Base-by-base conservation (phyloP, 2,797 vertebrate species). In the Pipistrellus kuhlii region DNA sequence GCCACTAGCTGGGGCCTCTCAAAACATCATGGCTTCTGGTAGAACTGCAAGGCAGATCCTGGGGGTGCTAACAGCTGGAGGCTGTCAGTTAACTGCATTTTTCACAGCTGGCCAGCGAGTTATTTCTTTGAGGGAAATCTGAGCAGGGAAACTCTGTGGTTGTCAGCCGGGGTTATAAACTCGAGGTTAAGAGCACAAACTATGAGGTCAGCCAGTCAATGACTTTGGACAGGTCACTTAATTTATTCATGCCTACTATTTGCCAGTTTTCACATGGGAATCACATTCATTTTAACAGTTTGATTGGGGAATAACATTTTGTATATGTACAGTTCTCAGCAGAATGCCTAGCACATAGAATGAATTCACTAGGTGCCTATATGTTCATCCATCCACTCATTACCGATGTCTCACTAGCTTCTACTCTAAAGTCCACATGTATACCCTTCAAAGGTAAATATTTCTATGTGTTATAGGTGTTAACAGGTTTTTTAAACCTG, bases 241-340 rank as follows among this genome's bases (percentile, higher is more conserved):
- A 84, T 62, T 92, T 87, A 66, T 78, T 64, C 83, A 20, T 14
- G 48, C 11, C 25, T 92, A 51, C 48, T 59, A 72, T 53, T 68
- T 82, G 68, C 35, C 38, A 72, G 30, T 62, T 90, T 87, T 77
- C 68, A 71, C 12, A 46, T 55, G 48, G 71, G 23, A 46, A 81
- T 90, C 59, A 76, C 38, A 77, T 18, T 76, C 76, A 96, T 72
- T 94, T 94, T 57, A 69, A 88, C 85, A 27, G 35, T 27, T 66
- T 55, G 12, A 73, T 81, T 76, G 55, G 75, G 48, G 23, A 90
- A 87, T 41, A 62, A 84, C 75, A 92, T 27, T 35, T 57, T 7
- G 13, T 66, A 21, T 72, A 64, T 23, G 7, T 38, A 53, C 21
- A 66, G n/a, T 69, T 44, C 23, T 78, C n/a, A 15, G 53, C 68